phyloP scores from a whole-genome alignment of 92 coral and sea anemone species.

The Palythoa heliodiscus region DNA sequence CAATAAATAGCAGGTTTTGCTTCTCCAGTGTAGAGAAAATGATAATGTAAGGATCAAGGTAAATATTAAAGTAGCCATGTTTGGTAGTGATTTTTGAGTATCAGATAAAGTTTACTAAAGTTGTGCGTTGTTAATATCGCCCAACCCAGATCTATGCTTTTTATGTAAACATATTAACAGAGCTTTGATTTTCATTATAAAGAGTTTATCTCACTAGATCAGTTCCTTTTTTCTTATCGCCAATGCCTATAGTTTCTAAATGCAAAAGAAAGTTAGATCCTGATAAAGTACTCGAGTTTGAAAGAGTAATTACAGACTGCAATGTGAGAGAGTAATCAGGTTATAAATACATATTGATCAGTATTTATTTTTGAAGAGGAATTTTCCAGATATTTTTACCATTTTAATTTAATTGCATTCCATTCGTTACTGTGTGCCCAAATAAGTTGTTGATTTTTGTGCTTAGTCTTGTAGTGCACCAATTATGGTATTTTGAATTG shows the following conservation, averaged over 20 bases:
- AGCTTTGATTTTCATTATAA: background rate
- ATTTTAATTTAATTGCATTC: background rate
- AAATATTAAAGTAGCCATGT: constrained; percentile 17
- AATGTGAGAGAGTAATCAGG: too few relatives aligned
- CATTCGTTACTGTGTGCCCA: background rate
- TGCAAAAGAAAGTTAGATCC: too few relatives aligned
- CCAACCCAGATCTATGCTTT: too few relatives aligned
- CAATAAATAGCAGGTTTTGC: constrained; percentile 3
- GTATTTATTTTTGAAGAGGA: background rate
- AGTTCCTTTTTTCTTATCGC: too few relatives aligned
- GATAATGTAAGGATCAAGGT: background rate
- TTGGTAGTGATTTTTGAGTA: background rate
- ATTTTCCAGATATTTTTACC: background rate
- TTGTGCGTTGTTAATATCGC: too few relatives aligned
- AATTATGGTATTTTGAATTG: background rate
- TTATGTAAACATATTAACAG: background rate
- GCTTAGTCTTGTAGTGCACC: background rate
- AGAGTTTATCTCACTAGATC: too few relatives aligned
- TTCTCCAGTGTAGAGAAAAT: background rate
- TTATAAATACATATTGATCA: background rate
- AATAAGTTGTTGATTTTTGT: background rate
- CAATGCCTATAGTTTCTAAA: too few relatives aligned
- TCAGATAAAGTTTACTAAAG: background rate
- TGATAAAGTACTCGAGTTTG: too few relatives aligned
- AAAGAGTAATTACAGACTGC: too few relatives aligned